A percentile compares a stretch with the other conserved stretches of the same genome.
Conservation (phyloP, 2,797 vertebrate species). For the Mus caroli region DNA sequence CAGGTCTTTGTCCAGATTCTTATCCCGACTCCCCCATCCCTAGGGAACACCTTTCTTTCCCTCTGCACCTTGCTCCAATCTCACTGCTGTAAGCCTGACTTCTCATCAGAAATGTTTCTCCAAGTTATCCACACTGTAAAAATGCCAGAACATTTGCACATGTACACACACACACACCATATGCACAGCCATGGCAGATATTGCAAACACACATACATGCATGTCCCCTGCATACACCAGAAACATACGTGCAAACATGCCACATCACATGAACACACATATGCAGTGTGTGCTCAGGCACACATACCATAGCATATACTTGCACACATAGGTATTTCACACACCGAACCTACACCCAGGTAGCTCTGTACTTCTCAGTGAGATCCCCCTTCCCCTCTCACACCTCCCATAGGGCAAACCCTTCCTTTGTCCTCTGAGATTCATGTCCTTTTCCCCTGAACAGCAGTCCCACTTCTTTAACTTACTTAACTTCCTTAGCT, state of each 20-base stretch:
- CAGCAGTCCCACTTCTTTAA: not conserved
- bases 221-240: not conserved
- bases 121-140: not conserved
- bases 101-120: not conserved
- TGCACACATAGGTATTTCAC: not conserved
- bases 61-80: not conserved
- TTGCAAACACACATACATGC: not conserved
- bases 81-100: not conserved
- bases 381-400: not conserved
- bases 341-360: too few relatives aligned
- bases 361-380: not conserved
- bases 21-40: not conserved
- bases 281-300: not conserved
- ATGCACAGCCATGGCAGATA: not conserved
- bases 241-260: too few relatives aligned
- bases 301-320: not conserved
- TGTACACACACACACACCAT: rapidly evolving
- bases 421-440: not conserved
- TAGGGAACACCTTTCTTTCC: not conserved
- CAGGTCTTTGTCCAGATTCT: not conserved
- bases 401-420: not conserved
- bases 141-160: not conserved
- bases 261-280: not conserved
- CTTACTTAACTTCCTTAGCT: not conserved
- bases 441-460: not conserved